Percentiles rank a stretch among this genome's conserved stretches.
phyloP scores from a whole-genome alignment of 2,888 invertebrate species.

The Leucoma salicis region DNA sequence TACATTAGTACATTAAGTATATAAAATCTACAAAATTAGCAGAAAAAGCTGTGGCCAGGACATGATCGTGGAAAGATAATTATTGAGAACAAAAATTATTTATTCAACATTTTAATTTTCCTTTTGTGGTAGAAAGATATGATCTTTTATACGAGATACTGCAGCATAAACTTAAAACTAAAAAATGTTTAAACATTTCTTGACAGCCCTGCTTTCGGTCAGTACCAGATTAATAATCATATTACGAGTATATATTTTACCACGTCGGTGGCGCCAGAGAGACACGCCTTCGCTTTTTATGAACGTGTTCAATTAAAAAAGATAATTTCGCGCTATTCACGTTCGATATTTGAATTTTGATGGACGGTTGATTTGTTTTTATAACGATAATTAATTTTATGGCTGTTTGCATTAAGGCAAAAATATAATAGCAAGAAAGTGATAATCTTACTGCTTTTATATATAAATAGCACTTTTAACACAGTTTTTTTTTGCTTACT shows the following conservation, averaged over 20 bases:
- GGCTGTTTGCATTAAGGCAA: conserved; percentile 4
- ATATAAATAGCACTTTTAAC: neutral
- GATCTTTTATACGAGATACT: conserved; percentile 2
- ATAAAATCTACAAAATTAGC: too few species aligned
- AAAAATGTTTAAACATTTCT: neutral
- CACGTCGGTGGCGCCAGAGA: conserved; percentile 60
- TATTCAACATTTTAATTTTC: neutral
- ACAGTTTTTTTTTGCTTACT: neutral
- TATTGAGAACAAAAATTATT: conserved; percentile 1
- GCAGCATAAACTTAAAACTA: neutral
- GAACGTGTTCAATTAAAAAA: conserved; percentile 42
- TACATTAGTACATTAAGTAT: too few species aligned
- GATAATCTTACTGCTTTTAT: neutral
- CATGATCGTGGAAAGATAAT: too few species aligned
- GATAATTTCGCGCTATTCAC: conserved; percentile 31
- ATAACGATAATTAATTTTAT: conserved; percentile 10
- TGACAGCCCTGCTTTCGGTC: conserved; percentile 32
- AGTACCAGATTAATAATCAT: conserved; percentile 65
- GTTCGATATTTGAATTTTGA: conserved; percentile 26
- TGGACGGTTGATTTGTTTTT: conserved; percentile 21
- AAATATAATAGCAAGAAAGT: neutral
- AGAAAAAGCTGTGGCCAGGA: too few species aligned
- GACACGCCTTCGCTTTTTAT: conserved; percentile 40
- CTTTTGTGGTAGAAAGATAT: conserved; percentile 2
- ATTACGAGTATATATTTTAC: conserved; percentile 51